Base-by-base conservation (phyloP, 2,888 invertebrate species). In the Drosophila suboccidentalis region DNA sequence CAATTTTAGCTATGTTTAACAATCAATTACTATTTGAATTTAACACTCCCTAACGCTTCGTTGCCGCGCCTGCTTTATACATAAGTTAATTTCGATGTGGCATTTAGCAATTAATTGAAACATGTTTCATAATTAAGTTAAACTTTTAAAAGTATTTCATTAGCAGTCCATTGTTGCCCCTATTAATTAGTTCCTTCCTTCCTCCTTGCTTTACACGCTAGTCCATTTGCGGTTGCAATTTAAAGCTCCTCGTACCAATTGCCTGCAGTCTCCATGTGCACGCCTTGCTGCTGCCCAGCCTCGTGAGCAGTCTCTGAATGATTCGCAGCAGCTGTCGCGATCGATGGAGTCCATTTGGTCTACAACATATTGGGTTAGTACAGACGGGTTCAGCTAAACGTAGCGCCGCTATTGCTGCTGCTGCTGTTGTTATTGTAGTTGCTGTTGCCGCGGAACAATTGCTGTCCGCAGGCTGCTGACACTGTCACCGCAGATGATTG, bases 401-500 rank as follows among this genome's bases (percentile, higher is more conserved):
- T 39, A 22, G 22, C 22, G 22, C 22, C 22, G 22, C 22, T 22
- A 5, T 22, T 22, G 22, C 22, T 32, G 39, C 44, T 41, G 47
- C 46, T 38, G 61, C 19, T 8, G 61, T 15, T 53, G 60, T 4
- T 22, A 4, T 22, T 4, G 4, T 22, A 36, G 47, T 50, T 38
- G 61, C 22, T 8, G 62, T 19, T 53, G 60, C 39, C 38, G 57
- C 13, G 4, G 19, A 41, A 32, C 32, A 50, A 57, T 67, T 13
- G 22, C 46, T 46, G 59, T 44, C 66, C 61, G 49, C 26, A 36
- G 60, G 71, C 50, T 63, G 60, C 75, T 74, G 72, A 70, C 73
- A 89, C 71, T 91, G 92, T 92, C 92, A 92, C 92, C 92, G 91
- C 94, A 80, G 44, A 51, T 94, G 95, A 93, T 92, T 84, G 53